Percentiles rank a stretch among this genome's conserved stretches.
These are phyloP conservation scores for Cryptoblepharus egeriae DNA, from an alignment of 2,797 vertebrate species.

Conservation along the genomic window DNA sequence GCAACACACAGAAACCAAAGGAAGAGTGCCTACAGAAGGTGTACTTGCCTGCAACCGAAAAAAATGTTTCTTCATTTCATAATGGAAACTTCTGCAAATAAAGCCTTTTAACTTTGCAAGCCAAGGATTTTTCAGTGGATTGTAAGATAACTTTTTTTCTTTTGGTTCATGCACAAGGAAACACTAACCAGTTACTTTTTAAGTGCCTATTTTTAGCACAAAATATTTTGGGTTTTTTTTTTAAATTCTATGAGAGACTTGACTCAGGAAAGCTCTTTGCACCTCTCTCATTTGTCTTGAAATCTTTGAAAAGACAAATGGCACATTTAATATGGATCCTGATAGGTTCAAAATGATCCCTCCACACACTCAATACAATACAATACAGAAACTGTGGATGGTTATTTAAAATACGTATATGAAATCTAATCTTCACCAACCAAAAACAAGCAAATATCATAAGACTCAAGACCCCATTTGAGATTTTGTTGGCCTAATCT, in stretches of 20 bases:
- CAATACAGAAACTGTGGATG: background rate
- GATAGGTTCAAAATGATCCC: background rate
- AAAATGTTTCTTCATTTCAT: conserved; percentile 64
- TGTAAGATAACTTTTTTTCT: conserved; percentile 30
- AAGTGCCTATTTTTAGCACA: conserved; percentile 53
- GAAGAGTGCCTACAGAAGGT: conserved; percentile 71
- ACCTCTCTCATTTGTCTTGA: background rate
- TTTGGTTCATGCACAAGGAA: conserved; percentile 43
- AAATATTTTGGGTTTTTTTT: conserved; percentile 8
- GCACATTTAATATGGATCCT: background rate
- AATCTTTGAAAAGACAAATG: background rate
- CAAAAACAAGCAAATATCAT: background rate
- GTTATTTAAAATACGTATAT: background rate
- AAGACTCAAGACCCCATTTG: background rate
- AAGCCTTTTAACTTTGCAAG: background rate
- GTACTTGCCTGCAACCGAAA: conserved; percentile 42
- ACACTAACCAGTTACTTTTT: conserved; percentile 27
- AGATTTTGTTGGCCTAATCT: background rate
- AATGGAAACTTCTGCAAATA: conserved; percentile 76
- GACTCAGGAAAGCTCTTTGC: conserved; percentile 28
- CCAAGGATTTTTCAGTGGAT: conserved; percentile 28
- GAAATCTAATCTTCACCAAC: background rate
- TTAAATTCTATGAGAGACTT: conserved; percentile 13
- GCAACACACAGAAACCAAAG: conserved; percentile 85
- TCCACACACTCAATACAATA: background rate